Evolutionary conservation across 2,113 vertebrate species (phyloP), one percentile per base, ranked within the genome.

Genomic region (Pachycephala philippinensis): DNA sequence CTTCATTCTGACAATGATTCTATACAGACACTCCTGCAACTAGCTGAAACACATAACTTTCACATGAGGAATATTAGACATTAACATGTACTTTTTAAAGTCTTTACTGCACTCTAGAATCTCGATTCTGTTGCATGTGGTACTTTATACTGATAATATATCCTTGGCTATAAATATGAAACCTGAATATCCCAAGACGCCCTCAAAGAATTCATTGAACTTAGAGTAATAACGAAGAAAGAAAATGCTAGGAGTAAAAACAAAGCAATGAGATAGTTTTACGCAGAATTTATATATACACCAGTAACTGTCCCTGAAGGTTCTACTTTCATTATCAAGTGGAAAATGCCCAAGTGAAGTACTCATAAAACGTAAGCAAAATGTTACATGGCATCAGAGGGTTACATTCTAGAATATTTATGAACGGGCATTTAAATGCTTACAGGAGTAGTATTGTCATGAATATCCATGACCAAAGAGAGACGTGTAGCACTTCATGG

Each of bases 381-480:
- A 93, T 92, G 39, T 90, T 91, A 81, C 59, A 81, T 30, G 52
- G 76, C 54, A 63, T 92, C 68, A 75, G 82, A 88, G 88, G 56
- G 49, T 6, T 6, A 78, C 35, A 56, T 94, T 88, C 30, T 94
- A 63, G 93, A 91, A 79, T 94, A 97, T 95, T 95, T 95, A 93
- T 88, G 68, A 93, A 65, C 4, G 28, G 56, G 14, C 79, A 84
- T 93, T 96, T 94, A 92, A 93, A 78, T 4, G 8, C 84, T 93
- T 74, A 65, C 10, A 80, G 82, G 66, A 70, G 21, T 70, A 54
- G 35, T 44, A 90, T 49, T 63, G 45, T 79, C 93, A 93, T 85
- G 90, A 97, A 95, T 96, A 94, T 74, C 89, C 75, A 94, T 47
- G 93, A 94, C 63, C 81, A 91, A 80, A 64, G 82, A 94, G 53